Base-by-base conservation (phyloP, 2,113 vertebrate genomes). In the Camelus dromedarius region DNA sequence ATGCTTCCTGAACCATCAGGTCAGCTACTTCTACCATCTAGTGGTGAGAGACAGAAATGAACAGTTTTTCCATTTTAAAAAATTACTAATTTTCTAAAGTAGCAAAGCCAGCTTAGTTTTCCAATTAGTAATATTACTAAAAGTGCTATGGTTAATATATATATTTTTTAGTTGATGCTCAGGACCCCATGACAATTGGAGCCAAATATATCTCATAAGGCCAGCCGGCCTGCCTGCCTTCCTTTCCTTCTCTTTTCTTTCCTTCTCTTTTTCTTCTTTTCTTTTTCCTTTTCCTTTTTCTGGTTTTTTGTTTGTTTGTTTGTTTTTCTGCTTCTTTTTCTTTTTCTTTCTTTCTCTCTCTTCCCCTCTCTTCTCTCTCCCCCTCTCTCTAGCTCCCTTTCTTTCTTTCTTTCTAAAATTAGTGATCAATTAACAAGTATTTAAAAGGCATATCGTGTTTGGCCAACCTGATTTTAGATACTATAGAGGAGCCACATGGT, bases 21-120 rank as follows among this genome's bases (percentile, higher is more conserved):
- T 91, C 93, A 97, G 92, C 92, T 89, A 96, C 97, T 97, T 91
- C 26, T 52, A 72, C 99, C 99, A 98, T 98, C 99, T 99, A 94
- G 98, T 98, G 99, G 90, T 88, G 46, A 95, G 22, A 0, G 0
- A 11, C 0, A 24, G 82, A 85, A 98, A 96, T 89, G 46, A 91
- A 93, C 69, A 84, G 0, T 26, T 86, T 94, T 96, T 67, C 85
- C 14, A 32, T 58, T 83, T 91, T 86, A n/a, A 1, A 70, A 87
- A 82, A 80, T 35, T 50, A 56, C 7, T 30, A 6, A 69, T 82
- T 66, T 85, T 80, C n/a, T 50, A 56, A 96, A 86, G 83, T 20
- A 54, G 15, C 13, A 94, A 82, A 48, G 97, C 89, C 62, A 92
- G 95, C 77, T 15, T 56, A 76, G 6, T 54, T 93, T 88, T 24